Evolutionary conservation across 2,797 vertebrate species (phyloP), one percentile per base, ranked within the genome.

Genomic region (Australoheros facetus): DNA sequence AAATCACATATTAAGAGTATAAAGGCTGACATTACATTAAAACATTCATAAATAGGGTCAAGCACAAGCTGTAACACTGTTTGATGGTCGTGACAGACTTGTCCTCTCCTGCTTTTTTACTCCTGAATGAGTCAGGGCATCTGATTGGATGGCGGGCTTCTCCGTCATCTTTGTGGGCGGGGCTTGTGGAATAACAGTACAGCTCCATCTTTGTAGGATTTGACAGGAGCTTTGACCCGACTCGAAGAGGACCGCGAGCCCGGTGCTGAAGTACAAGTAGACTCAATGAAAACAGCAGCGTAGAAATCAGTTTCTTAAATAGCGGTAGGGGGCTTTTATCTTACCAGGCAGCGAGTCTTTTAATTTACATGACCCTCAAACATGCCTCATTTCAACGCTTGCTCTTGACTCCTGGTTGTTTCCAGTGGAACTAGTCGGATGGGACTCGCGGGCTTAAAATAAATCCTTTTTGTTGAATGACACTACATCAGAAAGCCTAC

Each of bases 201-300:
- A 94, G 94, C 94, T 94, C 93, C 94, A 95, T 96, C 92, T 94
- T 96, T 94, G 93, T 88, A 86, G 95, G 93, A 91, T 94, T 93
- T 95, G 93, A 94, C 94, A 92, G 94, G 87, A 93, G 94, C 93
- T 91, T 90, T 94, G 94, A 95, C 94, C 94, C 92, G 91, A 88
- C 90, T 89, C 82, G 93, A 88, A 73, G 89, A 88, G 91, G 92
- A 91, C 82, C 82, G 83, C 76, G 19, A 84, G 71, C 87, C 84
- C 78, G 71, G 80, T 66, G 77, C 83, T 60, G 85, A 83, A 92
- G 87, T 82, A 39, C 75, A 73, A 57, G 62, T 59, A 77, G 74
- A 77, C 75, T 59, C 51, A 74, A 92, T 89, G 91, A 87, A 77
- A 77, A 81, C 58, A 66, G 69, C 81, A 34, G 75, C 77, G 64